Conservation (phyloP, 2,888 invertebrate genomes). For the Watsonalla cultraria region DNA sequence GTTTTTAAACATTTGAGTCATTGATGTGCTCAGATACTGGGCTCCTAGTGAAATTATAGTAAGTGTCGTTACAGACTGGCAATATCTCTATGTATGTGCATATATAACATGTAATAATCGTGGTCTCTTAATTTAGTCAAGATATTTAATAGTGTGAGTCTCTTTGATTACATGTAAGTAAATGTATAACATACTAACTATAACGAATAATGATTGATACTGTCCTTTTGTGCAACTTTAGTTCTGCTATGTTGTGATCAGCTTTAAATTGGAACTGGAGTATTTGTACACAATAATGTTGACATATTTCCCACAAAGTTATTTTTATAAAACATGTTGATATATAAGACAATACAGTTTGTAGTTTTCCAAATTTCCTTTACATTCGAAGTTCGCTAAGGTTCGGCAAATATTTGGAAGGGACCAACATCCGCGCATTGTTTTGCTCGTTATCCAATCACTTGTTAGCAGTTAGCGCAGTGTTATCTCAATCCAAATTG, state of each 20-base stretch:
- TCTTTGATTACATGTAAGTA: slow-evolving; percentile 71
- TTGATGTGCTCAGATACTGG: slow-evolving; percentile 73
- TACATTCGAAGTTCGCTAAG: slow-evolving; percentile 43
- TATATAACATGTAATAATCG: slow-evolving; percentile 73
- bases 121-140: slow-evolving; percentile 79
- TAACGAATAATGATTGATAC: slow-evolving; percentile 59
- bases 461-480: slow-evolving; percentile 37
- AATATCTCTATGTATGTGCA: slow-evolving; percentile 75
- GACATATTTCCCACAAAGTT: slow-evolving; percentile 67
- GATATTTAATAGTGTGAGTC: slow-evolving; percentile 77
- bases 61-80: slow-evolving; percentile 77
- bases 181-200: slow-evolving; percentile 66
- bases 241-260: slow-evolving; percentile 76
- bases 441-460: slow-evolving; percentile 32
- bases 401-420: slow-evolving; percentile 67
- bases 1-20: slow-evolving; percentile 74
- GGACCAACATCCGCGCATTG: slow-evolving; percentile 68
- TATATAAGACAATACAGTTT: slow-evolving; percentile 73
- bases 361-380: slow-evolving; percentile 56
- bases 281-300: slow-evolving; percentile 69
- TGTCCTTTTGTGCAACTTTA: slow-evolving; percentile 73
- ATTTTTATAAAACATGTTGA: slow-evolving; percentile 74
- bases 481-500: slow-evolving; percentile 39
- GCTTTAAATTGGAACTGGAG: slow-evolving; percentile 73
- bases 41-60: slow-evolving; percentile 74